A percentile compares a stretch with the other conserved stretches of the same genome.
phyloP scores from a whole-genome alignment of 1,140 invertebrate genomes.

The Aphis craccivora region DNA sequence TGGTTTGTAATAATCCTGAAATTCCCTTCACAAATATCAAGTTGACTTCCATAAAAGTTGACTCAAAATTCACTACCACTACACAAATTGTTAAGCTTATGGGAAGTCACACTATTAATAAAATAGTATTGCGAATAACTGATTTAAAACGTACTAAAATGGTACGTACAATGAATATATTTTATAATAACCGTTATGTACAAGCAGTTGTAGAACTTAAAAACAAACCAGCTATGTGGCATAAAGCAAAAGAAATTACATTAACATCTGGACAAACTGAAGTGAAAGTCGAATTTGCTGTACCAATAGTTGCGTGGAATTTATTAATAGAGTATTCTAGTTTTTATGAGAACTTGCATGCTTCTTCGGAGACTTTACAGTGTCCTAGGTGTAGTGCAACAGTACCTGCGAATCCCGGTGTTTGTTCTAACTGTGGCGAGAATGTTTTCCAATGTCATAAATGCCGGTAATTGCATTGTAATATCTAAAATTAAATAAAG shows the following conservation, averaged over 20 bases:
- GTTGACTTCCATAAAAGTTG: slow-evolving; percentile 89
- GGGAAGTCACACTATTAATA: slow-evolving; percentile 92
- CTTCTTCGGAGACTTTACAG: slow-evolving; percentile 87
- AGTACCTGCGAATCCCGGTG: slow-evolving; percentile 95
- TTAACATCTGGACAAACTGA: slow-evolving; percentile 92
- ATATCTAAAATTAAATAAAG: not conserved
- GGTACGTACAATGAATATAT: slow-evolving; percentile 95
- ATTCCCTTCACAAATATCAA: slow-evolving; percentile 92
- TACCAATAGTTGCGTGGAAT: slow-evolving; percentile 97
- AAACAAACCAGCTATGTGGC: slow-evolving; percentile 95
- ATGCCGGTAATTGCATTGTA: slow-evolving; percentile 73
- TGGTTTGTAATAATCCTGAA: slow-evolving; percentile 97
- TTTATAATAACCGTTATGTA: slow-evolving; percentile 95
- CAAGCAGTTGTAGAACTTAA: slow-evolving; percentile 97
- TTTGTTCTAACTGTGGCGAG: slow-evolving; percentile 97
- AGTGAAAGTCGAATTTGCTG: slow-evolving; percentile 93
- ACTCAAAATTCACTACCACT: slow-evolving; percentile 97
- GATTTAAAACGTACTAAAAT: slow-evolving; percentile 97
- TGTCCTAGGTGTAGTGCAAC: slow-evolving; percentile 95
- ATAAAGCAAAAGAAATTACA: slow-evolving; percentile 91
- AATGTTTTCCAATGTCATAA: slow-evolving; percentile 99
- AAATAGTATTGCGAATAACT: slow-evolving; percentile 89
- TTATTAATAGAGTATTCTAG: slow-evolving; percentile 99
- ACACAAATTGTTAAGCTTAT: slow-evolving; percentile 97
- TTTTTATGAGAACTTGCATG: slow-evolving; percentile 91